phyloP scores from a whole-genome alignment of 1,140 invertebrate genomes.

The Anadara kagoshimensis region DNA sequence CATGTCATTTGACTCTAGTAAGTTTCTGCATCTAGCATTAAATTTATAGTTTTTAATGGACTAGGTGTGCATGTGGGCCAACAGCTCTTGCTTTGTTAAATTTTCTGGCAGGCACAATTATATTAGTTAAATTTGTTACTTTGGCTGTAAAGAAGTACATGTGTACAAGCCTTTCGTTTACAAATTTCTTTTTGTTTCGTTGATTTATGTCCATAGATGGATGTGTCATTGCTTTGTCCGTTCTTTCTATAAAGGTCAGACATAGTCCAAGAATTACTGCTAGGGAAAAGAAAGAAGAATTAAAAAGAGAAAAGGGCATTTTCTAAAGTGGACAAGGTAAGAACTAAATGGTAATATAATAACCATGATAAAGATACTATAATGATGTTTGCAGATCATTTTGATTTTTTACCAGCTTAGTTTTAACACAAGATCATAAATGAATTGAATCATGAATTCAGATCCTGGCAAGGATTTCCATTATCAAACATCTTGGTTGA shows the following conservation, averaged over 20 bases:
- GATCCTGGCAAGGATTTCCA: too few species aligned
- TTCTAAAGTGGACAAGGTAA: conserved; percentile 51
- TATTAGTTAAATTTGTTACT: too few species aligned
- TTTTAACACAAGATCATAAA: too few species aligned
- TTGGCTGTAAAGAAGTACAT: too few species aligned
- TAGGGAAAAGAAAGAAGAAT: conserved; percentile 24
- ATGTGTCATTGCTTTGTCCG: neutral
- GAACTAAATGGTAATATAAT: neutral
- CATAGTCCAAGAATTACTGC: neutral
- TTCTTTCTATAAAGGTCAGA: neutral
- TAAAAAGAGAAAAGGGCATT: conserved; percentile 47
- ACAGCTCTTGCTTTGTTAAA: conserved; percentile 2
- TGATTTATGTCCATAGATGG: neutral
- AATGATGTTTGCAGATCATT: too few species aligned
- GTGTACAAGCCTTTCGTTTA: neutral
- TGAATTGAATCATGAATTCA: too few species aligned
- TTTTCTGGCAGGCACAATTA: too few species aligned
- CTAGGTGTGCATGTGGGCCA: conserved; percentile 16
- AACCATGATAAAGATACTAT: neutral
- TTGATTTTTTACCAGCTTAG: too few species aligned
- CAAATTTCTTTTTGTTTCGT: neutral
- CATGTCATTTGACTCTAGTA: neutral
- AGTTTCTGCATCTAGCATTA: too few species aligned
- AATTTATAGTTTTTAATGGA: neutral
- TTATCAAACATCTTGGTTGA: too few species aligned